Base-by-base conservation (phyloP, 2,797 vertebrate genomes). In the Sebastes hopkinsi region DNA sequence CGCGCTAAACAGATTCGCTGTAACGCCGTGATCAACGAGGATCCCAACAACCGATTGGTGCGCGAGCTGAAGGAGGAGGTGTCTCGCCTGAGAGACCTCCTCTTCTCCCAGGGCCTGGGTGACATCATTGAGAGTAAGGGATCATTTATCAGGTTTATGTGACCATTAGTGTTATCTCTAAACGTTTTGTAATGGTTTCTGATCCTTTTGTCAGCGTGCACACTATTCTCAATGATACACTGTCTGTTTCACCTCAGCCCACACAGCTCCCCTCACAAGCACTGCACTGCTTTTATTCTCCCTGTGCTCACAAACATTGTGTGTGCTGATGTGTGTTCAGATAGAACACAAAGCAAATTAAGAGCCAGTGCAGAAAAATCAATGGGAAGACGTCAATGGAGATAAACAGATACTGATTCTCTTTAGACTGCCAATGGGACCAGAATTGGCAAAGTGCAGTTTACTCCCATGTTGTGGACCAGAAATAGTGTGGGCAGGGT, bases 101-200 rank as follows among this genome's bases (percentile, higher is more conserved):
- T 99, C 13, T 97, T 93, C 0, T 94, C 97, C 72, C 98, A 99
- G 88, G 98, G 98, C n/a, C 96, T 99, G 1, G 98, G 98, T 18
- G 98, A 99, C 95, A 98, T 99, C 90, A 97, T 99, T n/a, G 98
- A 99, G 83, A 97, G 98, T 99, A 97, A 96, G 98, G 14, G 16
- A 16, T 59, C 46, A n/a, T 66, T 84, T 81, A 61, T 55, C 72
- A 29, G 42, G 16, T 72, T 80, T 11, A 32, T 55, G 8, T 16
- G 55, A 3, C 27, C 67, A 72, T 61, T 76, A 25, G 27, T 14
- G 36, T 29, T 56, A 54, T 58, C 46, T 81, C 22, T 4, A 55
- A 70, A 62, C 2, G 2, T 54, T 56, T 61, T 72, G 11, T 25
- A 64, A 38, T 54, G 54, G 14, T 30, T 64, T 66, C 10, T 71